These are phyloP conservation scores for Taxidea taxus DNA, from an alignment of 2,113 vertebrate genomes.

Conservation along the genomic window DNA sequence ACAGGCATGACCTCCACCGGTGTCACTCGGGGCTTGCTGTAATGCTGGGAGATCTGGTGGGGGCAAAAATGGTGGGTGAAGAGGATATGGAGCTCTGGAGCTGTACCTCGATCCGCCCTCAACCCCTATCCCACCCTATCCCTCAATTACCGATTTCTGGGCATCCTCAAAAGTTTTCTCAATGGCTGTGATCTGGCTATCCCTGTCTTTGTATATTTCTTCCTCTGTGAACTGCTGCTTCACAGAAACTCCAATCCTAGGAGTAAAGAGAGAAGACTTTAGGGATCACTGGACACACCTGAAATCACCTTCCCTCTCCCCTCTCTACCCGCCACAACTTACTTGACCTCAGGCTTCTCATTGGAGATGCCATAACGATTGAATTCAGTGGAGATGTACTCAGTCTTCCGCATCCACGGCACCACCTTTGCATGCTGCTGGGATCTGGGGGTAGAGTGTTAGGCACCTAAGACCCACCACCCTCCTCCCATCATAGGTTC, in stretches of 20 bases:
- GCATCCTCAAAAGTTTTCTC: constrained; percentile 97
- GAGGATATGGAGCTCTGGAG: neutral
- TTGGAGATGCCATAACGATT: constrained; percentile 96
- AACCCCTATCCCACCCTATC: neutral
- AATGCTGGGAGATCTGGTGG: constrained; percentile 90
- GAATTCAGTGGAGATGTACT: constrained; percentile 97
- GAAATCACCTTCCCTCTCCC: neutral
- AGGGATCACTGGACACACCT: neutral
- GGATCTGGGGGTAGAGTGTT: constrained; percentile 79
- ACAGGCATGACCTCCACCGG: constrained; percentile 93
- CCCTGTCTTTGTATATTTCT: constrained; percentile 96
- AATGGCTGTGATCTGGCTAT: constrained; percentile 96
- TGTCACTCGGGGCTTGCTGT: constrained; percentile 94
- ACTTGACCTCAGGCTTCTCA: constrained; percentile 98
- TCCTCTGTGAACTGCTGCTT: constrained; percentile 98
- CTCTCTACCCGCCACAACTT: constrained; percentile 62
- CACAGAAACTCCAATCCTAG: constrained; percentile 94
- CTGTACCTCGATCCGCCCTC: neutral
- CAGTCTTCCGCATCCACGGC: constrained; percentile 97
- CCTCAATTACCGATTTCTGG: constrained; percentile 88
- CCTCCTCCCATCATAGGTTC: constrained; percentile 47
- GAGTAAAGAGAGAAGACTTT: neutral
- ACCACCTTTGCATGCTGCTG: constrained; percentile 97
- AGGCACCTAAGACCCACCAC: constrained; percentile 7
- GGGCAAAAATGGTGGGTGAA: neutral